Conservation (phyloP, 2,888 invertebrate species). For the Gastracanthus pulcherrimus region DNA sequence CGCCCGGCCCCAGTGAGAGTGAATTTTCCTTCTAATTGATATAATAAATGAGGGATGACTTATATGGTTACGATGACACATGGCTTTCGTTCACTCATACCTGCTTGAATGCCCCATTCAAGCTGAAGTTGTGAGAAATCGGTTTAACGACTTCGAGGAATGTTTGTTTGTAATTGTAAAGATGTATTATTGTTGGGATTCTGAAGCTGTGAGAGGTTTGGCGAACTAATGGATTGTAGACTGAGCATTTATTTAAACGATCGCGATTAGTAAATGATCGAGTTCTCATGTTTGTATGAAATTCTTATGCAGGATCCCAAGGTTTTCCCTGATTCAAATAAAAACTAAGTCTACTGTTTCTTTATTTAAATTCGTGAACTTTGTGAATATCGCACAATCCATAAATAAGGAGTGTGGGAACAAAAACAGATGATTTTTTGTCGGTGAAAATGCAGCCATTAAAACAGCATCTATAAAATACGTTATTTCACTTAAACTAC, state of each 20-base stretch:
- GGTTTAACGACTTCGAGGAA: background rate
- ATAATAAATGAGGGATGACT: constrained; percentile 15
- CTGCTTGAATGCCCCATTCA: background rate
- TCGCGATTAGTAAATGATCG: background rate
- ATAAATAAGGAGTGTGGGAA: no score
- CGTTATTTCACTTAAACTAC: no score
- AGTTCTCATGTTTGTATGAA: constrained; percentile 2
- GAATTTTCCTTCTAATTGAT: constrained; percentile 29
- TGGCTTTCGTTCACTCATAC: background rate
- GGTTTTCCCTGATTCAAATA: background rate
- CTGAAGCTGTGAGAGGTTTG: background rate
- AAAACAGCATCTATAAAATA: no score
- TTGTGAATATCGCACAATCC: background rate
- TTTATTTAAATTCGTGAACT: background rate
- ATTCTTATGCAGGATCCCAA: background rate
- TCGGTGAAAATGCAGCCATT: no score
- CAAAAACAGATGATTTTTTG: no score
- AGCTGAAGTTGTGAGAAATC: background rate
- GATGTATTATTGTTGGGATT: background rate
- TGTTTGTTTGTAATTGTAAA: background rate
- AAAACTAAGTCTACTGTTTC: background rate
- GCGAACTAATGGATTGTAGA: background rate
- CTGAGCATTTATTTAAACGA: background rate
- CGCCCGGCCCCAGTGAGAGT: constrained; percentile 16
- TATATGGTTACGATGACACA: constrained; percentile 20